Conservation (phyloP, 2,888 invertebrate genomes). For the Drosophila buzzatii region DNA sequence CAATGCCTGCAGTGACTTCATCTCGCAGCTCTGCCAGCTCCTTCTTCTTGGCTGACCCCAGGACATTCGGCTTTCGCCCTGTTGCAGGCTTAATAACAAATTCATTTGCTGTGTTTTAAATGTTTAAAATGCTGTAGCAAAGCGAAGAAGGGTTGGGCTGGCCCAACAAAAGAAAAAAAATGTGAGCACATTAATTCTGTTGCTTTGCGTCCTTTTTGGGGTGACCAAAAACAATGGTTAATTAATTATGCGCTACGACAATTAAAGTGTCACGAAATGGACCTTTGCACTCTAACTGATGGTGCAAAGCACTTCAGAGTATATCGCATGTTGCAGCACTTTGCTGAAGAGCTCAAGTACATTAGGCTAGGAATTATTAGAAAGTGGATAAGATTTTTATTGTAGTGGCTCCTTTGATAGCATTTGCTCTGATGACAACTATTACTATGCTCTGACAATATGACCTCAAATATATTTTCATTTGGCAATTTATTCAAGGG, state of each 20-base stretch:
- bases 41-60: neutral
- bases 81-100: conserved; percentile 44
- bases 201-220: conserved; percentile 36
- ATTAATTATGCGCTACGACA: conserved; percentile 61
- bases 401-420: neutral
- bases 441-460: neutral
- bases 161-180: conserved; percentile 1
- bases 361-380: neutral
- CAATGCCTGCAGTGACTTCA: conserved; percentile 34
- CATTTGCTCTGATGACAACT: neutral
- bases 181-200: conserved; percentile 59
- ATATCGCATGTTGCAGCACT: neutral
- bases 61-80: neutral
- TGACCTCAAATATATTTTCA: neutral
- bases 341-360: neutral
- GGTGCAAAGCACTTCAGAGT: conserved; percentile 6
- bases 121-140: conserved; percentile 54
- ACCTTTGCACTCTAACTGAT: conserved; percentile 38
- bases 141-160: conserved; percentile 8
- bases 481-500: neutral
- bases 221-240: conserved; percentile 61
- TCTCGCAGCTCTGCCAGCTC: neutral
- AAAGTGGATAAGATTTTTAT: neutral
- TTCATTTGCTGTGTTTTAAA: conserved; percentile 55
- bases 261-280: conserved; percentile 54